Percentiles rank a stretch among this genome's conserved stretches.
These are phyloP conservation scores for Mormyrus hasselquistii DNA, from an alignment of 2,797 vertebrate species.

Conservation along the genomic window DNA sequence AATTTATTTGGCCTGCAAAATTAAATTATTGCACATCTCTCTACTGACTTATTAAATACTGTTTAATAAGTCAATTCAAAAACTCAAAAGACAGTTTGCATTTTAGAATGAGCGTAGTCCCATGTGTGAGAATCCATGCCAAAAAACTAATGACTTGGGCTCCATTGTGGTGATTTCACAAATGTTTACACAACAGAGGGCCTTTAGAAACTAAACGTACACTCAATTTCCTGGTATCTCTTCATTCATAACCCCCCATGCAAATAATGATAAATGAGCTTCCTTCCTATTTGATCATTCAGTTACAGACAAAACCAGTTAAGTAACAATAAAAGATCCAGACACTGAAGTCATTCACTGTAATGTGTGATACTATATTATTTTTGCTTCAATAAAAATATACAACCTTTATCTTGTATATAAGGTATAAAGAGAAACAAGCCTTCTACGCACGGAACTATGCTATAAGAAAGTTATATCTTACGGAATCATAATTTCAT, in stretches of 20 bases:
- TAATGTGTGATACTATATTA: neutral
- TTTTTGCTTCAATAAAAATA: neutral
- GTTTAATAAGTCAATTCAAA: conserved; percentile 2
- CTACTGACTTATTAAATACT: neutral
- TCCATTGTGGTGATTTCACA: neutral
- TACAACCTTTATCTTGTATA: neutral
- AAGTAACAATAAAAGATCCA: neutral
- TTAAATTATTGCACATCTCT: neutral
- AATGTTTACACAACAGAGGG: neutral
- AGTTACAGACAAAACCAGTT: neutral
- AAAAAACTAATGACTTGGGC: neutral
- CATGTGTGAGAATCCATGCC: neutral
- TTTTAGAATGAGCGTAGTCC: neutral
- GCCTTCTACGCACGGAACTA: neutral
- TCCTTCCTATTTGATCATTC: neutral
- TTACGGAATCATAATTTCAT: neutral
- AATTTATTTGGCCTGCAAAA: neutral
- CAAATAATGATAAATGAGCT: neutral
- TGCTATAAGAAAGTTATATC: neutral
- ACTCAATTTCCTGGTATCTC: neutral
- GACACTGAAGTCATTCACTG: neutral
- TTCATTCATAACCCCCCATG: neutral
- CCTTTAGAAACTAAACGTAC: neutral
- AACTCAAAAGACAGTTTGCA: neutral
- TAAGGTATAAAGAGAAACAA: neutral